Evolutionary conservation across 92 coral and sea anemone genomes (phyloP), one percentile per base, ranked within the genome.

Genomic region (Zoanthus sansibaricus): DNA sequence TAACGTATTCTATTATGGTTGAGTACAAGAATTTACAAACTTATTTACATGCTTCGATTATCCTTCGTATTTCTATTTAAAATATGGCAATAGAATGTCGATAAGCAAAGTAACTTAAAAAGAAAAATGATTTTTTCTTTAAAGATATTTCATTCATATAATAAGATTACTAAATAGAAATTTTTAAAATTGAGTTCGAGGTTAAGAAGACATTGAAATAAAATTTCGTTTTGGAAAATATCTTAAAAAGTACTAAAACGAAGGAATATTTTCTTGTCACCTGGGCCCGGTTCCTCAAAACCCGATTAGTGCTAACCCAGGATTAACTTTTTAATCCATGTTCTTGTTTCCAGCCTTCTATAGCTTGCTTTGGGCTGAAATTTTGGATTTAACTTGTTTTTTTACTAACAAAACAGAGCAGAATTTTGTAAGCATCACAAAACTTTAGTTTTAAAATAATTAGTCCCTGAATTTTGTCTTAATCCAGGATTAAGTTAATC

Each of bases 41-140:
- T 15, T 76, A 76, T 76, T 51, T 76, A 76, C 80, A 76, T 17
- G 1, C 51, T 20, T 48, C 79, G 30, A 18, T 75, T 8, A 76
- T 76, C 9, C 33, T 12, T 0, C 5, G 66, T 76, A 11, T 3
- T 14, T 21, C 67, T 76, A 76, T 48, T 59, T 76, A 76, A 76
- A 76, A 76, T 51, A 76, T 46, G 33, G 6, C 37, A 51, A 45
- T 21, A 49, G 11, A 37, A 12, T 14, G 12, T 21, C 6, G 47
- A 47, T 75, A 75, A 6, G 69, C 31, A 62, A 62, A n/a, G 9
- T 62, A 7, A 62, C 51, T 12, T 32, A 49, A 76, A 18, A 76
- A 7, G n/a, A 49, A 25, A 76, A 49, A 48, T 21, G 1, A 6
- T 17, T 61, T 15, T 15, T 6, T 16, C 30, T 37, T 8, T 17